Evolutionary conservation across 2,797 vertebrate species (phyloP).

Genomic region (Parambassis ranga): DNA sequence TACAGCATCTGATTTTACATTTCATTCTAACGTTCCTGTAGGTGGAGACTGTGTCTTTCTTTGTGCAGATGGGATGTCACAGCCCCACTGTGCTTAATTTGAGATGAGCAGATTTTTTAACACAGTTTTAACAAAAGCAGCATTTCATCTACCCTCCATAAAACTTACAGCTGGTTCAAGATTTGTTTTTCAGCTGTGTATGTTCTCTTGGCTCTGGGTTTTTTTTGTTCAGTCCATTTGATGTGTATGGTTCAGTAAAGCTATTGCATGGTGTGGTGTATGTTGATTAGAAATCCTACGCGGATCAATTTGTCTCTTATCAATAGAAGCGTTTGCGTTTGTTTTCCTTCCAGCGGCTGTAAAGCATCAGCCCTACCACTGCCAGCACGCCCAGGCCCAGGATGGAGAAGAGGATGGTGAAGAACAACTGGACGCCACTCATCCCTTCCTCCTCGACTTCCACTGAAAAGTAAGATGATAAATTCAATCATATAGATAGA

Average conservation of each 20-base stretch:
- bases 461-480: conserved; percentile 75
- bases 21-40: neutral
- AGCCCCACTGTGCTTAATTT: neutral
- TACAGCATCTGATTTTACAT: conserved; percentile 19
- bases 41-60: neutral
- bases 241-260: conserved; percentile 10
- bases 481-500: too few relatives aligned
- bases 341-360: conserved; percentile 92
- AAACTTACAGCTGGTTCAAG: conserved; percentile 16
- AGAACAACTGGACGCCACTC: conserved; percentile 85
- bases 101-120: conserved; percentile 7
- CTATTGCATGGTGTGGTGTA: conserved; percentile 1
- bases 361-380: conserved; percentile 83
- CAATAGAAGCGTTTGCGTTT: conserved; percentile 94
- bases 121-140: neutral
- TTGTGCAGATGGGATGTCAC: neutral
- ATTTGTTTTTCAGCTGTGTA: neutral
- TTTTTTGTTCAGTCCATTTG: neutral
- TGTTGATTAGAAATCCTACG: neutral
- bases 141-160: neutral
- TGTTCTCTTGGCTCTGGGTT: conserved; percentile 11
- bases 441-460: conserved; percentile 79
- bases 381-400: conserved; percentile 85
- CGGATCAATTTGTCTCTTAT: conserved; percentile 30
- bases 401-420: conserved; percentile 88